Evolutionary conservation across 2,797 vertebrate species (phyloP).

Genomic region (Coregonus sp.): DNA sequence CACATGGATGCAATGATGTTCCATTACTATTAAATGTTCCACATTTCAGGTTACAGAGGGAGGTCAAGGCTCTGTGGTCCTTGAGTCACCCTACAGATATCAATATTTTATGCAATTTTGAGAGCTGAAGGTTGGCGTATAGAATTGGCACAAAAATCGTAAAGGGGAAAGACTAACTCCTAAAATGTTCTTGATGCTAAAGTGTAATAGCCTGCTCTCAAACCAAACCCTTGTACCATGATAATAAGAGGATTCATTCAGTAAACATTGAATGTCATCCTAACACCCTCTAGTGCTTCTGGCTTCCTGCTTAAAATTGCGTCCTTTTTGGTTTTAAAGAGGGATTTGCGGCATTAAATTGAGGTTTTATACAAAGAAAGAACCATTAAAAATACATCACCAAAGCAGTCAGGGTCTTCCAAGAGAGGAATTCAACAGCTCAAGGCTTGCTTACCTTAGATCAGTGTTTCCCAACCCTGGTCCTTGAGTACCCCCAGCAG

Average conservation of each 20-base stretch:
- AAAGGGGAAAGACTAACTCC: not conserved
- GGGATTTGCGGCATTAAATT: slow-evolving; percentile 59
- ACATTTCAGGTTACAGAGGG: slow-evolving; percentile 26
- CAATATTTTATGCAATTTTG: not conserved
- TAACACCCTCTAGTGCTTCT: slow-evolving; percentile 8
- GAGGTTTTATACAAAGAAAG: slow-evolving; percentile 42
- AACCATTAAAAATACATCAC: slow-evolving; percentile 52
- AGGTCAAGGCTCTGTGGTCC: not conserved
- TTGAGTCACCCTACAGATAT: not conserved
- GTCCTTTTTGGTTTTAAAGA: slow-evolving; percentile 68
- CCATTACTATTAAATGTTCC: not conserved
- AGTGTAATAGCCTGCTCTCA: not conserved
- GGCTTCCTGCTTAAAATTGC: slow-evolving; percentile 27
- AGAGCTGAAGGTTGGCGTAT: not conserved
- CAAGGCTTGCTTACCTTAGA: slow-evolving; percentile 71
- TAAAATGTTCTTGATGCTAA: not conserved
- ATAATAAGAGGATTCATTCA: not conserved
- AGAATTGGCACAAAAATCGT: not conserved
- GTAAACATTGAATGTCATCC: not conserved
- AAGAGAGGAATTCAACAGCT: slow-evolving; percentile 48
- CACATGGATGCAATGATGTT: not conserved
- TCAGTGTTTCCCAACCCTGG: slow-evolving; percentile 43
- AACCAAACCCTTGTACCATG: not conserved
- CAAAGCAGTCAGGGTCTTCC: slow-evolving; percentile 37
- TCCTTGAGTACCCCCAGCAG: no score